Base-by-base conservation (phyloP, 2,113 vertebrate genomes). In the Mixornis gularis region DNA sequence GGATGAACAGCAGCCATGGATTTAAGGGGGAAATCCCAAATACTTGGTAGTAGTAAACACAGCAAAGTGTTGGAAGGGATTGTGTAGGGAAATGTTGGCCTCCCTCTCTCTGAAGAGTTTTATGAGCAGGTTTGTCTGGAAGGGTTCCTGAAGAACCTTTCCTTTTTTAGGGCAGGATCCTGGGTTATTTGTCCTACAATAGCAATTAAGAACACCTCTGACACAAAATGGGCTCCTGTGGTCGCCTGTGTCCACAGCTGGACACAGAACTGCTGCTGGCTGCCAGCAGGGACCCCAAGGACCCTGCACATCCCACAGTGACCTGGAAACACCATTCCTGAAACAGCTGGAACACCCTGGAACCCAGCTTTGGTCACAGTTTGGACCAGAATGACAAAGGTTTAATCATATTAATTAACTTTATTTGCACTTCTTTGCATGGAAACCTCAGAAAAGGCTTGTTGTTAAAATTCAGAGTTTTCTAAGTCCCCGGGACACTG, bases 271-370 rank as follows among this genome's bases (percentile, higher is more conserved):
- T 59, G 72, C 64, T 76, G 38, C 68, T 6, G 66, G 56, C 66
- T 52, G 49, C 63, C 69, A 53, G 38, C 53, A 68, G 1, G 13
- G 40, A 78, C 10, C 44, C 68, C 29, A 8, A 0, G 8, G 53
- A 38, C 11, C 40, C 59, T 30, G 6, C 60, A 13, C 4, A 1
- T 20, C 70, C 51, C 74, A 10, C 49, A 24, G 40, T 0, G 3
- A 65, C 41, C 66, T 8, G 5, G 36, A 43, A 74, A 51, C 6
- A 2, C 32, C 70, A 63, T 17, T 43, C 41, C 78, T 41, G 41
- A 25, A 6, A 43, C 43, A 43, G 65, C 34, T 74, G 15, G 32
- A 51, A 38, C 1, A 5, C 24, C 62, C 41, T 3, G 0, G 4
- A 29, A 29, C 48, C 56, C 63, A 78, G 40, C 40, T 44, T 53